Base-by-base conservation (phyloP, 2,888 invertebrate genomes). In the Opisthograptis luteolata region DNA sequence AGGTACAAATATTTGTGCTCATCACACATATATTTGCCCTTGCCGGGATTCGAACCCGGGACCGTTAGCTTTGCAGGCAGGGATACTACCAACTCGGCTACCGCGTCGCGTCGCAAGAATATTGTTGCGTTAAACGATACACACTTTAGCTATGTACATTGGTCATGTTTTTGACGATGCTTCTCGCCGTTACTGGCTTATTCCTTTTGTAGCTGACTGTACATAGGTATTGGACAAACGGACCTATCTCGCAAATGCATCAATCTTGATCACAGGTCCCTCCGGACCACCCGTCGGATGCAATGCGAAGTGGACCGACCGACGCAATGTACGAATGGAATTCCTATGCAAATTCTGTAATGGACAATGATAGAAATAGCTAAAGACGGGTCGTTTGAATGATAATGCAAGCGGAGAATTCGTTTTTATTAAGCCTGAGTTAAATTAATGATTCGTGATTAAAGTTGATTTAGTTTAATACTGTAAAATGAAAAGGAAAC, bases 251-350 rank as follows among this genome's bases (percentile, higher is more conserved):
- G 54, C 68, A 67, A 70, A 77, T 73, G 73, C 84, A 86, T 87
- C 84, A 83, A 87, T 86, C 86, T 87, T 81, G 79, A 80, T 86
- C 85, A 81, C 70, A 67, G 76, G 71, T 73, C 82, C 62, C 79
- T 48, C 55, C 78, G 81, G 82, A 76, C 66, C 65, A 60, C 58
- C 64, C 64, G 52, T 55, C 62, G 47, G 46, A 55, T 70, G 69
- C 71, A 70, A 62, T 60, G 60, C 61, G 66, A 70, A 73, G 72
- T 66, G 71, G 65, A 70, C 72, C 62, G 62, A 68, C 66, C 62
- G 62, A 68, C 66, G 67, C 61, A 65, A 68, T 58, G 62, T 63
- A 68, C 66, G 64, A 59, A 75, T 71, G 67, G 71, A 68, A 77
- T 75, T 73, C 68, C 76, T 66, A 73, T 75, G 71, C 70, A 72